Evolutionary conservation across 2,797 vertebrate genomes (phyloP), one percentile per base, ranked within the genome.

Genomic region (Thamnophis elegans): DNA sequence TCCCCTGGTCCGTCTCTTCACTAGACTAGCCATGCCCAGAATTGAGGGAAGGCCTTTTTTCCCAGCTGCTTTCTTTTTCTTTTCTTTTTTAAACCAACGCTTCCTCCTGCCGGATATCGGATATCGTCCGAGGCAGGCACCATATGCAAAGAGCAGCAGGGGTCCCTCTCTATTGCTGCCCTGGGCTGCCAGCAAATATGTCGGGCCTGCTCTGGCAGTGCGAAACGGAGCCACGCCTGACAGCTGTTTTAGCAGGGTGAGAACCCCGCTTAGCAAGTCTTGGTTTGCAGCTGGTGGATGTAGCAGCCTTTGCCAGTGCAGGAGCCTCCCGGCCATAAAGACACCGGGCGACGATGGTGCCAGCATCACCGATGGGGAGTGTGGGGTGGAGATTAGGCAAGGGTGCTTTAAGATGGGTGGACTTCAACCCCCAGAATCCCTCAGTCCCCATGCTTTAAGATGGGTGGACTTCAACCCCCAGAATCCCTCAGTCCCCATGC

Each of bases 281-380:
- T 89, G 13, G 5, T 62, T 36, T 59, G 55, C 85, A 62, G 92
- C 92, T 91, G 92, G 85, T 91, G 85, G 92, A 55, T 13, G 32
- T 2, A 16, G 6, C 18, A 20, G 25, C 25, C 54, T 53, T 42
- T 65, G 26, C 36, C 42, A 65, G 32, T 9, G 14, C n/a, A 4
- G 1, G 13, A 1, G 13, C 54, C 12, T 47, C 11, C 47, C 62
- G 85, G 68, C 68, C 16, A 20, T 10, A 22, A 8, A 42, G 68
- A 78, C 32, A 78, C 1, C 0, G 68, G 18, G 3, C 0, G 7
- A 18, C 1, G 7, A 36, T 20, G 18, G 32, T 36, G 14, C 32
- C 68, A 20, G 32, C 16, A 20, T 73, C 68, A 36, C 16, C 2
- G 16, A 73, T 20, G 32, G 32, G 62, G 68, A n/a, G n/a, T n/a